Percentiles rank a stretch among this genome's conserved stretches.
Evolutionary conservation across 2,888 invertebrate species (phyloP).

Genomic region (Folsomia candida): DNA sequence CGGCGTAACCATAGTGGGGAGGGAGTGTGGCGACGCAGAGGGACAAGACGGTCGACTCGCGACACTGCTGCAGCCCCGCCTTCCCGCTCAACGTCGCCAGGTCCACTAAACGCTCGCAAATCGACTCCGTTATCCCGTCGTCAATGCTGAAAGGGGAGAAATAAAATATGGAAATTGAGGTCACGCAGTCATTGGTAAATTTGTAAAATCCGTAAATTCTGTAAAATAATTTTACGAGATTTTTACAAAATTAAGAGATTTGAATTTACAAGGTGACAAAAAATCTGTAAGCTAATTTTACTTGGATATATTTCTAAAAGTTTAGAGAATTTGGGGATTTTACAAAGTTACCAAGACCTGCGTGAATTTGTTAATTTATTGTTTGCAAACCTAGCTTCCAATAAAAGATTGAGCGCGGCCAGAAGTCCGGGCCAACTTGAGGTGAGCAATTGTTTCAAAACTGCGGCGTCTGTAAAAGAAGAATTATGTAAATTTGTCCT

Average conservation of each 20-base stretch:
- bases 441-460: slow-evolving; percentile 68
- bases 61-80: slow-evolving; percentile 70
- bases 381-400: slow-evolving; percentile 73
- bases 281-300: no score
- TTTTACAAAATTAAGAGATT: not conserved
- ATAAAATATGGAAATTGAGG: slow-evolving; percentile 2
- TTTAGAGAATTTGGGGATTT: no score
- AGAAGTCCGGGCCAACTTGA: slow-evolving; percentile 94
- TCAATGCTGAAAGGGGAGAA: slow-evolving; percentile 67
- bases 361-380: not conserved
- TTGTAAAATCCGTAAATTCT: no score
- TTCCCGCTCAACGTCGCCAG: slow-evolving; percentile 86
- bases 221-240: no score
- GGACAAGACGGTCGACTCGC: slow-evolving; percentile 91
- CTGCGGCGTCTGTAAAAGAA: slow-evolving; percentile 37
- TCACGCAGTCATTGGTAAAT: no score
- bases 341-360: no score
- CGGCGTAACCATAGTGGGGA: slow-evolving; percentile 88
- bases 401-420: slow-evolving; percentile 83
- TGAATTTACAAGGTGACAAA: not conserved
- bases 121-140: slow-evolving; percentile 84
- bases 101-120: slow-evolving; percentile 86
- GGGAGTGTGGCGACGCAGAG: slow-evolving; percentile 95
- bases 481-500: not conserved
- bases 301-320: no score